Conservation (phyloP, 2,888 invertebrate species). For the Cacoxenus indagator region DNA sequence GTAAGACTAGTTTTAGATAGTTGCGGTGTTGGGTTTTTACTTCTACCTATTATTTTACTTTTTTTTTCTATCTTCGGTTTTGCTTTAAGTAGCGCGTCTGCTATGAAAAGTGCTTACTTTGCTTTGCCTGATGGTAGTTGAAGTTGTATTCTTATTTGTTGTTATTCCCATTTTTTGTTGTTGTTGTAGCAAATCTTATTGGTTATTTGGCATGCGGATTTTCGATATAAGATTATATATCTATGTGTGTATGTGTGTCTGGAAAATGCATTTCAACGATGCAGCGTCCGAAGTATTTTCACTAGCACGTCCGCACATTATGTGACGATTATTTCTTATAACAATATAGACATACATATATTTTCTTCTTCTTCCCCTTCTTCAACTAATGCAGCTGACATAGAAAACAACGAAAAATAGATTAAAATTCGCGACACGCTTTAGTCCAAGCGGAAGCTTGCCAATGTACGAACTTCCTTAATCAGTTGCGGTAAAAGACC, state of each 20-base stretch:
- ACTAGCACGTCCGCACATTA: no score
- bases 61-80: background rate
- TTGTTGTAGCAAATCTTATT: slow-evolving; percentile 2
- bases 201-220: slow-evolving; percentile 26
- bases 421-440: background rate
- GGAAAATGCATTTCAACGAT: background rate
- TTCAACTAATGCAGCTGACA: background rate
- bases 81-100: slow-evolving; percentile 1
- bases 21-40: background rate
- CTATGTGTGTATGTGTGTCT: background rate
- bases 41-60: background rate
- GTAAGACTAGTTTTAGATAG: slow-evolving; percentile 20
- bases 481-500: slow-evolving; percentile 48
- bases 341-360: background rate
- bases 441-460: background rate
- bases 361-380: background rate
- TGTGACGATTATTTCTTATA: background rate
- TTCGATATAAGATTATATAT: background rate
- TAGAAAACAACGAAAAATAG: background rate
- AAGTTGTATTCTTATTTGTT: background rate
- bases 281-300: no score
- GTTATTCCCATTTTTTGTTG: slow-evolving; percentile 8
- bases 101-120: background rate
- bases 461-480: background rate
- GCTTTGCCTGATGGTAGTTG: background rate